Percentiles rank a stretch among this genome's conserved stretches.
These are phyloP conservation scores for Odontomyia ornata DNA, from an alignment of 2,888 invertebrate genomes.

Conservation along the genomic window DNA sequence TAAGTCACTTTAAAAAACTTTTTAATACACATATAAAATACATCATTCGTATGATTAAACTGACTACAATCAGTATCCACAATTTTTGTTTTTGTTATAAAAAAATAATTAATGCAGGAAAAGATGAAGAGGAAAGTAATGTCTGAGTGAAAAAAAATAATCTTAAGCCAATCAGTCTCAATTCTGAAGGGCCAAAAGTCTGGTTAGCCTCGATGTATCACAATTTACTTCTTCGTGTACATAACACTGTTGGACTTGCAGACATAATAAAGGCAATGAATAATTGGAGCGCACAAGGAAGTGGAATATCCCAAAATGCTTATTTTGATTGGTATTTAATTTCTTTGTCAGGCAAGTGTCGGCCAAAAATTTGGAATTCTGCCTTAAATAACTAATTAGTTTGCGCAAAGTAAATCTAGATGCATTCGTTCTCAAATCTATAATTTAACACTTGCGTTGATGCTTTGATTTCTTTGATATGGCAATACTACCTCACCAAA, in stretches of 20 bases:
- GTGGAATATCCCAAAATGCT: conserved; percentile 22
- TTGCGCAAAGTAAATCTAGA: neutral
- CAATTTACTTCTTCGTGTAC: conserved; percentile 14
- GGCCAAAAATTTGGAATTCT: neutral
- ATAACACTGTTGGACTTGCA: conserved; percentile 42
- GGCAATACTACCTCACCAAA: neutral
- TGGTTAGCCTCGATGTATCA: conserved; percentile 15
- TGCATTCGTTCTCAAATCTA: too few species aligned
- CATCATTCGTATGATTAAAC: too few species aligned
- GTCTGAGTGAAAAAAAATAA: conserved; percentile 13
- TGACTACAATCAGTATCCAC: too few species aligned
- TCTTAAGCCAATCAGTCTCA: neutral
- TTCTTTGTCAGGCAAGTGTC: too few species aligned
- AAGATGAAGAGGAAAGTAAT: neutral
- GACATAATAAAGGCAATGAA: conserved; percentile 27
- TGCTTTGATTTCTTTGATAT: neutral
- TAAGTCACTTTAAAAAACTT: too few species aligned
- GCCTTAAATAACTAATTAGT: neutral
- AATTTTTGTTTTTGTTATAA: too few species aligned
- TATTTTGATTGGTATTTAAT: neutral
- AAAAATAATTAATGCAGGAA: too few species aligned
- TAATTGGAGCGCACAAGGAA: conserved; percentile 7
- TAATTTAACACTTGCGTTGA: too few species aligned
- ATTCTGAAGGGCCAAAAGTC: conserved; percentile 29
- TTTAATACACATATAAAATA: too few species aligned